These are phyloP conservation scores for Myripristis jacobus DNA, from an alignment of 2,797 vertebrate genomes.

Conservation along the genomic window DNA sequence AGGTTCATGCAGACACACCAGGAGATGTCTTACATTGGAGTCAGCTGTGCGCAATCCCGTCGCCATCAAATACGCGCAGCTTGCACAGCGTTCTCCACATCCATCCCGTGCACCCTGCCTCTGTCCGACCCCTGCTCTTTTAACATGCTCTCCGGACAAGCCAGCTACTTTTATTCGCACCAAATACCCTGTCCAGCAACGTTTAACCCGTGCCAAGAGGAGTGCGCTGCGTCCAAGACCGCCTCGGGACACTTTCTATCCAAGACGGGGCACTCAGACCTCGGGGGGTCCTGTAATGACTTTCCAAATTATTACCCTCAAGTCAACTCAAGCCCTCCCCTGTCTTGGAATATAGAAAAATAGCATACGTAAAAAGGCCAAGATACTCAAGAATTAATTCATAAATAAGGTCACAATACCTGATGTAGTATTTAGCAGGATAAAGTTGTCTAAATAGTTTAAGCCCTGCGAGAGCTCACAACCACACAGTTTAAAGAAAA, in stretches of 20 bases:
- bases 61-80: slow-evolving; percentile 75
- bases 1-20: slow-evolving; percentile 71
- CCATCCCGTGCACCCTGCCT: slow-evolving; percentile 75
- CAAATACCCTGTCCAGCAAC: slow-evolving; percentile 70
- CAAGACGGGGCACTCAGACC: slow-evolving; percentile 67
- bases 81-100: slow-evolving; percentile 73
- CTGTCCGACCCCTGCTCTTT: slow-evolving; percentile 76
- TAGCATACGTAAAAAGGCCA: slow-evolving; percentile 15
- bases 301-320: slow-evolving; percentile 74
- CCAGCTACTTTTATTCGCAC: slow-evolving; percentile 82
- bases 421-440: slow-evolving; percentile 24
- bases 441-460: neutral
- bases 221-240: slow-evolving; percentile 53
- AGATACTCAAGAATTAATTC: neutral
- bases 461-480: neutral
- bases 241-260: slow-evolving; percentile 64
- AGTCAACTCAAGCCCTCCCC: slow-evolving; percentile 44
- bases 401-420: neutral
- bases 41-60: slow-evolving; percentile 71
- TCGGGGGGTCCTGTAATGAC: slow-evolving; percentile 65
- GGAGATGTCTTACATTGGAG: slow-evolving; percentile 76
- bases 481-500: neutral
- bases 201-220: slow-evolving; percentile 69
- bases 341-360: slow-evolving; percentile 64
- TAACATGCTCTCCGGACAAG: slow-evolving; percentile 80